Base-by-base conservation (phyloP, 2,797 vertebrate genomes). In the Sebastolobus altivelis region DNA sequence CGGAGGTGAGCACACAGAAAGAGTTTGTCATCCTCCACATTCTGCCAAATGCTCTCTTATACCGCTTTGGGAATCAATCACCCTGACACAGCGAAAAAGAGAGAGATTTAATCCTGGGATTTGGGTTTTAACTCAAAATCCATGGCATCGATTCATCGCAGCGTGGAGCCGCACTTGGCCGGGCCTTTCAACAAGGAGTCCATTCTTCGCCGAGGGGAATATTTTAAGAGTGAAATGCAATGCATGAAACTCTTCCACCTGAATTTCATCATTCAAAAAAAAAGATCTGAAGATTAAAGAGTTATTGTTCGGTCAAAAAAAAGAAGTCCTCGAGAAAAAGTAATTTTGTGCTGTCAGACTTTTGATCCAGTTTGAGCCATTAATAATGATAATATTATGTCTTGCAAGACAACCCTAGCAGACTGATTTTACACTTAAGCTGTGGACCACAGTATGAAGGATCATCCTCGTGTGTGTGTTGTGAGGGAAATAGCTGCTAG, bases 81-180 rank as follows among this genome's bases (percentile, higher is more conserved):
- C 67, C 52, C 77, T 55, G 80, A 85, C 75, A 25, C 74, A 81
- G 82, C 85, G 67, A 80, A 83, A 63, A 73, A 78, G 43, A 58
- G 75, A 81, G 55, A 75, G 29, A 82, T 88, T 81, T 82, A 82
- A 84, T 82, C 69, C 77, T 46, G 43, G 76, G 82, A 77, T 89
- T 85, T 74, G 62, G 72, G 59, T 83, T 87, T 88, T 78, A 82
- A 79, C 81, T 83, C 29, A 38, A 61, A 80, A 79, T 83, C 22
- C 67, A 70, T 80, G 81, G 80, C 60, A 86, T 87, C 71, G 71
- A 77, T 90, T 84, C 62, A 83, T 76, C n/a, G 11, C 76, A 66
- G 79, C 14, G 63, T 61, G 70, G 65, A 88, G 13, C 38, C 68
- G 10, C 61, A 38, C 72, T 82, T 75, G 83, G 72, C 72, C 2